Base-by-base conservation (phyloP, 2,888 invertebrate species). In the Helleia helle region DNA sequence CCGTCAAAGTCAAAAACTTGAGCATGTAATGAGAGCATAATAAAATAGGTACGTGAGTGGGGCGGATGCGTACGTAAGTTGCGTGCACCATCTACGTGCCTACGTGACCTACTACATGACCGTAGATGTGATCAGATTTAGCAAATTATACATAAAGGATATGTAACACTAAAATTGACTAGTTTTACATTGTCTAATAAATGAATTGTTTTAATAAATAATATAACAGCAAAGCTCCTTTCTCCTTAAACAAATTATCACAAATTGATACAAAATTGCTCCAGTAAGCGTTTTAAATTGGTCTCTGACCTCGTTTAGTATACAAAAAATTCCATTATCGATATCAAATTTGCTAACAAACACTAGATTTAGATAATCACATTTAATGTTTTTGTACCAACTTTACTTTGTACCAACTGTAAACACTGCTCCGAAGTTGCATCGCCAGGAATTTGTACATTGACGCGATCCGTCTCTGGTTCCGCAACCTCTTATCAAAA, bases 101-200 rank as follows among this genome's bases (percentile, higher is more conserved):
- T 22, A 22, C 22, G 22, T 22, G 22, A 2, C 22, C 22, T 6
- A 22, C 7, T 22, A 5, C 22, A 5, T 7, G 22, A 22, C 7
- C n/a, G 18, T 14, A 31, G 18, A 18, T 26, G 26, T n/a, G 5
- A 18, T 5, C 18, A 18, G 17, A 11, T 29, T 17, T 8, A 18
- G 11, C 31, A 34, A 12, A 22, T 18, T 12, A 8, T 6, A 29
- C 28, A 18, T 22, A 22, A 15, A 22, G 22, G 34, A 22, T 34
- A 34, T 34, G 18, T 34, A 22, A 34, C 22, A 34, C 22, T 34
- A 22, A 17, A 31, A 34, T 34, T 34, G 34, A 34, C 34, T 34
- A 22, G 34, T 34, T 34, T 13, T 7, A 34, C 18, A 11, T 8
- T 12, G 34, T 34, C 11, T 34, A 13, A 12, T 14, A 34, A 17